A percentile compares a stretch with the other conserved stretches of the same genome.
These are phyloP conservation scores for Tipula lateralis DNA, from an alignment of 2,888 invertebrate species.

Conservation along the genomic window DNA sequence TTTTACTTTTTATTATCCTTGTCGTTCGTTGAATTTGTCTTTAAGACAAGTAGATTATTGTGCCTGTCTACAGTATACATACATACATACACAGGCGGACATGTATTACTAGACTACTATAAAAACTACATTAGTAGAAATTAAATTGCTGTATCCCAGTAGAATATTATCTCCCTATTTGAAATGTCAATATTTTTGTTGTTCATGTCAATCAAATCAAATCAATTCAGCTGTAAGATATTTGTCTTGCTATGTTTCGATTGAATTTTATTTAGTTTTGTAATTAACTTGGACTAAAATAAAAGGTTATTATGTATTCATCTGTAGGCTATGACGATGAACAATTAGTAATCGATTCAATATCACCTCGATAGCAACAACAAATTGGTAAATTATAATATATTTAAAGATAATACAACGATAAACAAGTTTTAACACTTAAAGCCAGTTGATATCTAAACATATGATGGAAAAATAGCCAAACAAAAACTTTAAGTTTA, in stretches of 20 bases:
- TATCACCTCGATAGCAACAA: not conserved
- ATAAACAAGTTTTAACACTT: too few relatives aligned
- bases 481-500: too few relatives aligned
- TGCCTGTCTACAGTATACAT: not conserved
- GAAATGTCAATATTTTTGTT: not conserved
- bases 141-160: not conserved
- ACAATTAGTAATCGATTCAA: not conserved
- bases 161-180: not conserved
- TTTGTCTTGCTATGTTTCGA: not conserved
- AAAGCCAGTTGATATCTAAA: too few relatives aligned
- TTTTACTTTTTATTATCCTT: not conserved
- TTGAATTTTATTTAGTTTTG: not conserved
- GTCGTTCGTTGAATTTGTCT: not conserved
- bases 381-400: too few relatives aligned
- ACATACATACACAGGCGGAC: not conserved
- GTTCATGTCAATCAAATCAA: not conserved
- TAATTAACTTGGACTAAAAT: not conserved
- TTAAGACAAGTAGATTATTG: slow-evolving; percentile 19
- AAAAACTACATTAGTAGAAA: slow-evolving; percentile 19
- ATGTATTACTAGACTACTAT: not conserved
- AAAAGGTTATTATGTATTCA: not conserved
- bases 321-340: not conserved
- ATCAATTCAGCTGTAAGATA: not conserved
- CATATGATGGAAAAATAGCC: too few relatives aligned
- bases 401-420: too few relatives aligned